Base-by-base conservation (phyloP, 2,888 invertebrate genomes). In the Drosophila fungiperda region DNA sequence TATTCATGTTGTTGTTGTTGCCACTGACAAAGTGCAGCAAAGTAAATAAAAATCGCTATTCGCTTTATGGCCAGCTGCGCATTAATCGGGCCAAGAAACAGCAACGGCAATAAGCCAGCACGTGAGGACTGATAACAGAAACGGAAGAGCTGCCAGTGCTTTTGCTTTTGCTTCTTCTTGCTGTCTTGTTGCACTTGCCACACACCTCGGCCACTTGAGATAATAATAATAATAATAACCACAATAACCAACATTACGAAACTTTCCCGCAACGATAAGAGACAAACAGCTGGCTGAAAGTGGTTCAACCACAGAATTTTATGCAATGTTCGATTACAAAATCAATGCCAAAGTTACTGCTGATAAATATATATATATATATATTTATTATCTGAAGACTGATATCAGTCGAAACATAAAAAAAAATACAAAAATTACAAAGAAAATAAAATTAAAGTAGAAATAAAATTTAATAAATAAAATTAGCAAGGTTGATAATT, bases 251-350 rank as follows among this genome's bases (percentile, higher is more conserved):
- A 76, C 71, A 75, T 84, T 83, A 82, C 78, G 78, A 87, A 87
- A 84, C 85, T 61, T 57, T 54, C 36, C 36, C 40, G 15, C 5
- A 4, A 49, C 57, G 82, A 84, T 82, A 84, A 82, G 15, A 58
- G 64, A n/a, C 57, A 62, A 62, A 73, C 72, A 72, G 68, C 73
- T 73, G 73, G 49, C 57, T 52, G 26, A 17, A 49, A 35, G 17
- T 49, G 53, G 52, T 59, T 68, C 73, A 78, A 74, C 66, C 48
- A 61, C 79, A 85, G 83, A 71, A 75, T 83, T 71, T 68, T 63
- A 76, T 86, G 86, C 76, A 83, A 86, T 75, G 68, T 38, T 23
- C 72, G 86, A 76, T 88, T 87, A 77, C 70, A 54, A 80, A 77
- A 62, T 71, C 72, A 87, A 80, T 79, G 84, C 57, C 87, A 79